Conservation (phyloP, 2,113 vertebrate genomes). For the Spizaetus ornatus region DNA sequence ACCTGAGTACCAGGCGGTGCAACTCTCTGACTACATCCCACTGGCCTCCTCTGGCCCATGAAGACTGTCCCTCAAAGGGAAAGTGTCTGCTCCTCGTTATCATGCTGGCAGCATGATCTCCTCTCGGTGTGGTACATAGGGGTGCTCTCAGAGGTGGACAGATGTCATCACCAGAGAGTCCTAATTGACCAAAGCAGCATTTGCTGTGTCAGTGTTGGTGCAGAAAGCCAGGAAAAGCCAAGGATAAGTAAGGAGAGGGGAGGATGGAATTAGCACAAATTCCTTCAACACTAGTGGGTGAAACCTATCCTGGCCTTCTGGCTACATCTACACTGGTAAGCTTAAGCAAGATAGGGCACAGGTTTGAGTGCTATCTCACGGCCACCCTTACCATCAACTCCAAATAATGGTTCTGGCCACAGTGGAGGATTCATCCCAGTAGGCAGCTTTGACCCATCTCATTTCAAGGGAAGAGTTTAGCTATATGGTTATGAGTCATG, state of each 20-base stretch:
- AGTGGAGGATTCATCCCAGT: not conserved
- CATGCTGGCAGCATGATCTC: not conserved
- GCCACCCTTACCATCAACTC: not conserved
- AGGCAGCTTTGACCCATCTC: not conserved
- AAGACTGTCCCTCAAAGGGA: not conserved
- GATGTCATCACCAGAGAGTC: not conserved
- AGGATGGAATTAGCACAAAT: not conserved
- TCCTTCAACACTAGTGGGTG: not conserved
- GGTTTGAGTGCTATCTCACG: not conserved
- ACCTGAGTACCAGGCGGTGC: not conserved
- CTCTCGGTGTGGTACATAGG: not conserved
- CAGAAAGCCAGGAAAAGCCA: not conserved
- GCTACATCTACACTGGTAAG: not conserved
- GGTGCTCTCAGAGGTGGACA: not conserved
- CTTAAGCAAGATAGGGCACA: not conserved
- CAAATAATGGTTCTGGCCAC: not conserved
- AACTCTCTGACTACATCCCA: not conserved
- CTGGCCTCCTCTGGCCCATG: not conserved
- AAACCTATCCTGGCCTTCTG: not conserved
- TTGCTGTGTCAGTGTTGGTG: not conserved
- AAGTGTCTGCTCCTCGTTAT: not conserved
- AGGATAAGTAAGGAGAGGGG: not conserved
- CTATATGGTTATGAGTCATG: fast-evolving
- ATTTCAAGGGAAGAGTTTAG: not conserved
- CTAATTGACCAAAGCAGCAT: not conserved